Percentiles rank a stretch among this genome's conserved stretches.
Evolutionary conservation across 2,113 vertebrate species (phyloP).

Genomic region (Nycticryphes semicollaris): DNA sequence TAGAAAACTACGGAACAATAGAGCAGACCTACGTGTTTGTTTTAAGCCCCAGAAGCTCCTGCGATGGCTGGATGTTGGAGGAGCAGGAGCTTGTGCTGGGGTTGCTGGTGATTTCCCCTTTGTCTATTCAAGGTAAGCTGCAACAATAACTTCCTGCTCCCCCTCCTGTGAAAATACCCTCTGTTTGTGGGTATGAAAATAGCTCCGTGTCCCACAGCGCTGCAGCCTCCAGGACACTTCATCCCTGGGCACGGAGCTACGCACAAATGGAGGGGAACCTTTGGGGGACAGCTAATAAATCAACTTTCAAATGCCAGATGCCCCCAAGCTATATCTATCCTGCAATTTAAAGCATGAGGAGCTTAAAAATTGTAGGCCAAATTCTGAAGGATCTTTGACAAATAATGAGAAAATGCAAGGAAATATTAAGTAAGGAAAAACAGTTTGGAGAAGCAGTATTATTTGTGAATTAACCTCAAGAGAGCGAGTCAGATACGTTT

Average conservation of each 20-base stretch:
- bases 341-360: neutral
- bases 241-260: neutral
- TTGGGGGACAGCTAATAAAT: neutral
- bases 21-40: neutral
- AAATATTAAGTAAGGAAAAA: fast-evolving
- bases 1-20: conserved; percentile 4
- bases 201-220: neutral
- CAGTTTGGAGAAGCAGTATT: neutral
- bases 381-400: neutral
- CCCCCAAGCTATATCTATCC: neutral
- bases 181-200: conserved; percentile 4
- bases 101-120: conserved; percentile 2
- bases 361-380: neutral
- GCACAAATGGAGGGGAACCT: fast-evolving
- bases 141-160: conserved; percentile 38
- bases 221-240: neutral
- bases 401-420: neutral
- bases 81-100: neutral
- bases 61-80: neutral
- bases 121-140: conserved; percentile 41
- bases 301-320: neutral
- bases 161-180: conserved; percentile 29
- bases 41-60: neutral
- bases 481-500: neutral
- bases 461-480: neutral